A percentile compares a stretch with the other conserved stretches of the same genome.
phyloP scores from a whole-genome alignment of 2,888 invertebrate species.

The Oscheius sp. region DNA sequence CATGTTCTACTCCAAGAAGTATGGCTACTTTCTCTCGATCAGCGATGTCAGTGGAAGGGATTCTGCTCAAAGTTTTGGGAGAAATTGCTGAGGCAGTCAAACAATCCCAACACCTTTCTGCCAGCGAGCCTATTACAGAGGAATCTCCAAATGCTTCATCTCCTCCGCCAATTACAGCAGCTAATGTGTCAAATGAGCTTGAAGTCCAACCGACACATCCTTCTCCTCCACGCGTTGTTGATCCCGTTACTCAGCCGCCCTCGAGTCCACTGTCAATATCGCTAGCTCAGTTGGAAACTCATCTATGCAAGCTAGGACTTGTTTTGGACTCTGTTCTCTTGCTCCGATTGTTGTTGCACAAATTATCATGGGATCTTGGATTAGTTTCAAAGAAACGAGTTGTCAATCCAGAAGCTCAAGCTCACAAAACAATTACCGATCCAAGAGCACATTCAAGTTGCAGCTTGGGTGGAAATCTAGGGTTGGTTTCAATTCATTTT shows the following conservation, averaged over 20 bases:
- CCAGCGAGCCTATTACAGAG: conserved; percentile 65
- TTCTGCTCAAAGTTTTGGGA: conserved; percentile 46
- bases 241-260: neutral
- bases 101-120: conserved; percentile 54
- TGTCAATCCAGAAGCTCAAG: conserved; percentile 36
- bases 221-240: conserved; percentile 25
- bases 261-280: conserved; percentile 39
- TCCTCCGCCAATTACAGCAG: conserved; percentile 46
- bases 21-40: conserved; percentile 62
- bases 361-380: conserved; percentile 69
- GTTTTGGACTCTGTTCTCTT: conserved; percentile 67
- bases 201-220: conserved; percentile 27
- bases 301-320: conserved; percentile 67
- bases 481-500: conserved; percentile 36
- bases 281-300: conserved; percentile 63
- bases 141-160: conserved; percentile 56
- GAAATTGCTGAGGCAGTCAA: conserved; percentile 55
- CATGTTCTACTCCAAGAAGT: conserved; percentile 61
- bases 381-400: conserved; percentile 55
- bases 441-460: conserved; percentile 62
- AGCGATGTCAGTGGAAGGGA: conserved; percentile 64
- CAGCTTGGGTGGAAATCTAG: conserved; percentile 53
- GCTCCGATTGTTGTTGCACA: conserved; percentile 67
- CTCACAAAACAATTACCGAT: conserved; percentile 54
- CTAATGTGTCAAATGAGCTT: conserved; percentile 25